Percentiles rank a stretch among this genome's conserved stretches.
These are phyloP conservation scores for Trachelus iudaicus DNA, from an alignment of 2,888 invertebrate species.

Conservation along the genomic window DNA sequence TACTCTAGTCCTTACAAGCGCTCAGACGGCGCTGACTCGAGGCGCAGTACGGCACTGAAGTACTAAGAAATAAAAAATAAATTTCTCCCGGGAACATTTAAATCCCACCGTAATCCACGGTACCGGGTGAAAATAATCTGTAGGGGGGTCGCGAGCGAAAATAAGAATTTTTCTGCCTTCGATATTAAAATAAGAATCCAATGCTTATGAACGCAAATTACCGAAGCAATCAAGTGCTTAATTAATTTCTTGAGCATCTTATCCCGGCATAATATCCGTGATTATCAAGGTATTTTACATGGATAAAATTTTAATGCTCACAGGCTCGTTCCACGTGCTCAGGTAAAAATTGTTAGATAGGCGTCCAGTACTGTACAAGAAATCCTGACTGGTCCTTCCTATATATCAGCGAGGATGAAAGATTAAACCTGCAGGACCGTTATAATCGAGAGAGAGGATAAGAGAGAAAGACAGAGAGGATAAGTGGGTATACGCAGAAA, in stretches of 20 bases:
- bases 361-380: not conserved
- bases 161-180: no score
- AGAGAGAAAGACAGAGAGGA: not conserved
- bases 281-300: not conserved
- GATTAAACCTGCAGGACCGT: constrained; percentile 10
- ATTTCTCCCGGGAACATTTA: not conserved
- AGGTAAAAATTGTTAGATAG: no score
- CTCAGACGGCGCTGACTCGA: not conserved
- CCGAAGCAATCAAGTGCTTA: not conserved
- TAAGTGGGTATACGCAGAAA: constrained; percentile 28
- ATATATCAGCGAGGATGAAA: not conserved
- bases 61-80: not conserved
- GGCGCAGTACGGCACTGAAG: not conserved
- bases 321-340: not conserved
- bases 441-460: constrained; percentile 27
- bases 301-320: not conserved
- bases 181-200: not conserved
- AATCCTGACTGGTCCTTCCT: not conserved
- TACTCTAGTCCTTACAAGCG: constrained; percentile 14
- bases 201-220: not conserved
- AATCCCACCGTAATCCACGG: not conserved
- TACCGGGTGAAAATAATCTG: no score
- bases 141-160: no score
- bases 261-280: not conserved
- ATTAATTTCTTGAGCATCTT: not conserved